phyloP scores from a whole-genome alignment of 2,797 vertebrate species.

The Argyrosomus regius region DNA sequence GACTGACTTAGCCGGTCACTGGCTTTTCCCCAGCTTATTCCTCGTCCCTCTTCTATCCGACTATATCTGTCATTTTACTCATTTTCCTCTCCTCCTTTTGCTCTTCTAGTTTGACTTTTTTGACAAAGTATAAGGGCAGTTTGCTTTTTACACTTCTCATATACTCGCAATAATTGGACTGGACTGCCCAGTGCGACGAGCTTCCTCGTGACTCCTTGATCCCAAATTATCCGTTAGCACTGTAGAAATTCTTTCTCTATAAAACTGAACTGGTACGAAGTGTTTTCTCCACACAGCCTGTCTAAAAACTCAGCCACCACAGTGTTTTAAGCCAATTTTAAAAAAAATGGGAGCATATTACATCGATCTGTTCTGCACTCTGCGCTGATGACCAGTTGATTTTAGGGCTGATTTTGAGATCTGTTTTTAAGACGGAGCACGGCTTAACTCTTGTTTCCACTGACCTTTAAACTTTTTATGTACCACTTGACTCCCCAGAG shows the following conservation, averaged over 20 bases:
- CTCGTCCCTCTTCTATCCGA: not conserved
- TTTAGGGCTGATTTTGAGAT: not conserved
- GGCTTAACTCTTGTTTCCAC: not conserved
- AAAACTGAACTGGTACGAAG: not conserved
- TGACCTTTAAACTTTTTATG: constrained; percentile 37
- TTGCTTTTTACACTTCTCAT: constrained; percentile 25
- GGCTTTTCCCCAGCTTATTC: constrained; percentile 40
- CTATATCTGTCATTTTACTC: constrained; percentile 21
- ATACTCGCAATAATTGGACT: constrained; percentile 9
- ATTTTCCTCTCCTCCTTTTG: constrained; percentile 14
- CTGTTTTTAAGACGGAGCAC: constrained; percentile 13
- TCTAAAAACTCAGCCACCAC: not conserved
- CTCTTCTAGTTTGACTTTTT: constrained; percentile 11
- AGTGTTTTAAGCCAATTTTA: not conserved
- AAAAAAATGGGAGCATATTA: not conserved
- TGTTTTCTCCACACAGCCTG: not conserved
- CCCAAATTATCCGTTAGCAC: not conserved
- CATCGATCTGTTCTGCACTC: not conserved
- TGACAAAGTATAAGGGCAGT: not conserved
- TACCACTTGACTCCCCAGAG: not conserved
- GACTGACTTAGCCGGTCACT: constrained; percentile 32
- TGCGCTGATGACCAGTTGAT: not conserved
- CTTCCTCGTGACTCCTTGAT: not conserved
- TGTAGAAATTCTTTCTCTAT: not conserved
- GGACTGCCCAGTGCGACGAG: not conserved